Base-by-base conservation (phyloP, 2,888 invertebrate genomes). In the Malacosoma neustria region DNA sequence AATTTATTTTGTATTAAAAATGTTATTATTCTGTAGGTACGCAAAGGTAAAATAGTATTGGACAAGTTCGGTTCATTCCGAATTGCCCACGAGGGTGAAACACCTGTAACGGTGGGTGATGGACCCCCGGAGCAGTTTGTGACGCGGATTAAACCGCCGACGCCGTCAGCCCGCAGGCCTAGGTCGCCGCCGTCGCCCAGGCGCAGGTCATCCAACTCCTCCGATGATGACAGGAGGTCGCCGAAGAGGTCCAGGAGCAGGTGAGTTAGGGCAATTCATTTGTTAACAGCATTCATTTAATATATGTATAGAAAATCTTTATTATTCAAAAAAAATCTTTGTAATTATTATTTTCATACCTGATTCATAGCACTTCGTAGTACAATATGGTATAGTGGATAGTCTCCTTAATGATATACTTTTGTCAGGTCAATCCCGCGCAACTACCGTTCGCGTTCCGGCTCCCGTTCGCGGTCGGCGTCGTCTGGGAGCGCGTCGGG, bases 61-160 rank as follows among this genome's bases (percentile, higher is more conserved):
- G 92, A 92, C 69, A 92, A 92, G 70, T 92, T 92, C 60, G 92
- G 92, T 1, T 89, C 91, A 48, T 89, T 92, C 77, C 88, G 92
- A 0, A 69, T 92, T 47, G 90, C 90, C 30, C 77, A 87, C 38
- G 89, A 89, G 34, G 84, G 87, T 34, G 81, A 86, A 52, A 82
- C 84, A 2, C 81, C 82, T 0, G 79, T 79, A 45, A 75, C 73
- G 0, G 77, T 84, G 33, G 82, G 80, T 44, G 86, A 85, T 44
- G 72, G 67, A 40, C 87, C 66, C 48, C 88, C 73, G 47, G 89
- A 82, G 63, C 87, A 74, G 75, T 87, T 73, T 65, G 87, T 76
- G 66, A 85, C 81, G 42, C 76, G 79, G 44, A 80, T 76, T 67
- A 84, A 77, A 57, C 84, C 73, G 39, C 77, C 76, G 3, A 67